These are phyloP conservation scores for Ambastaia sidthimunki DNA, from an alignment of 2,797 vertebrate genomes.

Conservation along the genomic window DNA sequence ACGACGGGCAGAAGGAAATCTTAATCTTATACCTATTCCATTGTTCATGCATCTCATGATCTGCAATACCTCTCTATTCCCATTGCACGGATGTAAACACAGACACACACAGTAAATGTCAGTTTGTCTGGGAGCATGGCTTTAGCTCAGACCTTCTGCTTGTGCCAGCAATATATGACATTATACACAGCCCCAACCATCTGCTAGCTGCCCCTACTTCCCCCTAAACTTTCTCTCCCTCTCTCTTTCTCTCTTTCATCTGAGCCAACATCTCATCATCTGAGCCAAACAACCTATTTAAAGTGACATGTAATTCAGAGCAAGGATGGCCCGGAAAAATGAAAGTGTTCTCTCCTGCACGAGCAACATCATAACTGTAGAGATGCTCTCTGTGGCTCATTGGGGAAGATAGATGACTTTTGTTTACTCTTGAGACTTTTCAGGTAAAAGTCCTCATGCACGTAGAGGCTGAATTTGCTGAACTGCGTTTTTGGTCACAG, in stretches of 20 bases:
- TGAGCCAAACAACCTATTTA: constrained; percentile 64
- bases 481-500: constrained; percentile 35
- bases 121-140: constrained; percentile 32
- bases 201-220: constrained; percentile 50
- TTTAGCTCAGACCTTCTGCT: constrained; percentile 45
- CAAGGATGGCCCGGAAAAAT: constrained; percentile 54
- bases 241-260: constrained; percentile 28
- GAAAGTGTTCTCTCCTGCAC: constrained; percentile 46
- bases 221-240: constrained; percentile 43
- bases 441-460: constrained; percentile 30
- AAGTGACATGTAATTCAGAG: constrained; percentile 65
- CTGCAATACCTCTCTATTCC: constrained; percentile 34
- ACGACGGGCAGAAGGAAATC: neutral
- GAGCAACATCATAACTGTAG: constrained; percentile 45
- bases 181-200: constrained; percentile 54
- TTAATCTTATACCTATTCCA: neutral
- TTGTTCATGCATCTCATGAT: constrained; percentile 46
- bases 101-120: constrained; percentile 48
- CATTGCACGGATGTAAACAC: constrained; percentile 27
- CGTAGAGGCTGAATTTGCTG: constrained; percentile 28
- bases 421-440: constrained; percentile 48
- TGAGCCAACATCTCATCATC: constrained; percentile 60
- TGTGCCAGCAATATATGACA: constrained; percentile 55
- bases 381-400: constrained; percentile 41
- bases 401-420: constrained; percentile 61